phyloP scores from a whole-genome alignment of 2,113 vertebrate species.

The Ailurus styani region DNA sequence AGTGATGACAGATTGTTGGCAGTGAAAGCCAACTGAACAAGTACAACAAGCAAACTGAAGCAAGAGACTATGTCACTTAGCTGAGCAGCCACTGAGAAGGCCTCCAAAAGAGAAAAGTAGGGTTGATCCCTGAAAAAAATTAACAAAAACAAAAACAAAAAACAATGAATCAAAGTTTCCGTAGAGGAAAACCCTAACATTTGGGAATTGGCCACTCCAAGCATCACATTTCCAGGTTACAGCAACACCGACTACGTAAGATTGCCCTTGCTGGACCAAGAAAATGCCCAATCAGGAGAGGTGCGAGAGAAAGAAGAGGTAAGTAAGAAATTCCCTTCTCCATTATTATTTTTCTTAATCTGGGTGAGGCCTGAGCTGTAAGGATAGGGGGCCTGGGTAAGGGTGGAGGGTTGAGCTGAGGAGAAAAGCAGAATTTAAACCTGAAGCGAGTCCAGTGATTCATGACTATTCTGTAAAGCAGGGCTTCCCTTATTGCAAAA shows the following conservation, averaged over 20 bases:
- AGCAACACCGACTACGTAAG: rapidly evolving
- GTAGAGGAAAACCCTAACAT: neutral
- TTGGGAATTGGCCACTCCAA: neutral
- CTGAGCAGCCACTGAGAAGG: neutral
- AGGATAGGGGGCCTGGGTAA: neutral
- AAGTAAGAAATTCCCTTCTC: neutral
- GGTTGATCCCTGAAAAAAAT: neutral
- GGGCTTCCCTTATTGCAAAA: neutral
- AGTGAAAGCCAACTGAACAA: neutral
- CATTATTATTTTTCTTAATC: neutral
- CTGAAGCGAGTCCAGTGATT: neutral
- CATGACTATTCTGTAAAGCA: neutral
- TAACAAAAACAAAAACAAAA: too few relatives aligned
- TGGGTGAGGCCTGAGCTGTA: neutral
- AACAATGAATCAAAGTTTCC: neutral
- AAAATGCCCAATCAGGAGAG: neutral
- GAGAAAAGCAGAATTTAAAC: neutral
- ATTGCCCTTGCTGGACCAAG: neutral
- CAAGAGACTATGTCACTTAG: neutral
- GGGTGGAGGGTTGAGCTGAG: neutral
- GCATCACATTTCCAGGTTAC: neutral
- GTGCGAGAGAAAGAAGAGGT: neutral
- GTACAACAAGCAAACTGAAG: neutral
- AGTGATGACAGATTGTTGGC: neutral
- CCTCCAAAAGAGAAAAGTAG: neutral